Evolutionary conservation across 2,888 invertebrate genomes (phyloP).

Genomic region (Lysandra coridon): DNA sequence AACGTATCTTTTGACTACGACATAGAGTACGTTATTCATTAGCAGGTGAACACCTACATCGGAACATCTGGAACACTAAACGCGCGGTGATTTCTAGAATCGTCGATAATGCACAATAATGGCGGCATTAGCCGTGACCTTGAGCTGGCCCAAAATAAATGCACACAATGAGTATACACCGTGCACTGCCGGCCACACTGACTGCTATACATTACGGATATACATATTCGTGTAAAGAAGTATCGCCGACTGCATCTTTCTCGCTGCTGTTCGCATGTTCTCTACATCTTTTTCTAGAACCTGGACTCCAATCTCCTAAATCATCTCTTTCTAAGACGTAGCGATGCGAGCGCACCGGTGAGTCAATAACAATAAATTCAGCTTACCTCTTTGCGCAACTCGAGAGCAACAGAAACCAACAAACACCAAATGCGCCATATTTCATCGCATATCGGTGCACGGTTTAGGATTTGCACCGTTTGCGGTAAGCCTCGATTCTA

Average conservation of each 20-base stretch:
- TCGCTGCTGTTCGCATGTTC: background rate
- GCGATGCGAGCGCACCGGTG: background rate
- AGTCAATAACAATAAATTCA: background rate
- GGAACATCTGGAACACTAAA: background rate
- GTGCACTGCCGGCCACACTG: background rate
- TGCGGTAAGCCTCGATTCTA: background rate
- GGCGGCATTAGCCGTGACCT: constrained; percentile 23
- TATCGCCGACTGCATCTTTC: background rate
- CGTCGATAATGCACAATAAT: constrained; percentile 17
- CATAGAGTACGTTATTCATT: background rate
- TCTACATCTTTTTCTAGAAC: background rate
- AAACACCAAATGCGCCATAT: constrained; percentile 1
- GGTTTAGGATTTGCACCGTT: background rate
- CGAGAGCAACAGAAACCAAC: background rate
- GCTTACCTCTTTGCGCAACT: background rate
- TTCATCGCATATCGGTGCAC: background rate
- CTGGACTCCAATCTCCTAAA: background rate
- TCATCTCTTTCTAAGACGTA: background rate
- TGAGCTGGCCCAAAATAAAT: constrained; percentile 7
- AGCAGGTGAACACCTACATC: background rate
- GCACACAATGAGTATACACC: background rate
- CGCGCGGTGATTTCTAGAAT: constrained; percentile 7
- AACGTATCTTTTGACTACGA: background rate
- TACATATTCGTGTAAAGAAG: too few species aligned
- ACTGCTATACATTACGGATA: background rate